These are phyloP conservation scores for Bugula neritina DNA, from an alignment of 2,888 invertebrate genomes.

Conservation along the genomic window DNA sequence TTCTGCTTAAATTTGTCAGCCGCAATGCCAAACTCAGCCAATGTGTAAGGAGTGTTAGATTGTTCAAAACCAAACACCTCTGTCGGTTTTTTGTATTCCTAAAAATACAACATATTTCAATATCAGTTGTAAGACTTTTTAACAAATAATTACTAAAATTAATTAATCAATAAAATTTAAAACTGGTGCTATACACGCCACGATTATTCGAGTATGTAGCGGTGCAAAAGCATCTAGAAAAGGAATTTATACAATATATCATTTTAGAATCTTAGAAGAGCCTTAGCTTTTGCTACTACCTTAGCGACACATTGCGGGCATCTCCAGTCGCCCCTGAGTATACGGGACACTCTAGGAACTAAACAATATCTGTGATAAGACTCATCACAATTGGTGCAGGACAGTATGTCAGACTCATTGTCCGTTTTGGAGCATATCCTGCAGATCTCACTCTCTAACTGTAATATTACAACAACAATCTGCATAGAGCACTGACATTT, in stretches of 20 bases:
- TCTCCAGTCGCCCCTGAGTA: constrained; percentile 96
- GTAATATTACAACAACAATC: too few relatives aligned
- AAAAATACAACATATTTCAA: constrained; percentile 29
- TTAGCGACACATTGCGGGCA: constrained; percentile 89
- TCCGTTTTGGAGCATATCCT: constrained; percentile 88
- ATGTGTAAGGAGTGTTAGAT: constrained; percentile 83
- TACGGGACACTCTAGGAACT: constrained; percentile 81
- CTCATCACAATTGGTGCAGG: constrained; percentile 89
- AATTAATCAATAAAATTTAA: too few relatives aligned
- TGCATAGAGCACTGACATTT: too few relatives aligned
- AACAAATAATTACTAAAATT: too few relatives aligned
- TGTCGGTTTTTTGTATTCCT: constrained; percentile 65
- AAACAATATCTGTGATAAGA: constrained; percentile 97
- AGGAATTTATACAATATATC: too few relatives aligned
- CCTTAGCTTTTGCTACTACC: too few relatives aligned
- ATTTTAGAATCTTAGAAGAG: background rate
- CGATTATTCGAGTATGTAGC: too few relatives aligned
- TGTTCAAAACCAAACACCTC: constrained; percentile 98
- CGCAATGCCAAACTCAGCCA: constrained; percentile 96
- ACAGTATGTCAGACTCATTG: constrained; percentile 85
- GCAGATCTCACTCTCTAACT: constrained; percentile 55
- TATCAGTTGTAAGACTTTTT: constrained; percentile 1
- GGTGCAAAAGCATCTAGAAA: too few relatives aligned
- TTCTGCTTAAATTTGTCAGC: constrained; percentile 97
- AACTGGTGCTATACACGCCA: too few relatives aligned